Base-by-base conservation (phyloP, 2,113 vertebrate genomes). In the Colistium nudipinnis region DNA sequence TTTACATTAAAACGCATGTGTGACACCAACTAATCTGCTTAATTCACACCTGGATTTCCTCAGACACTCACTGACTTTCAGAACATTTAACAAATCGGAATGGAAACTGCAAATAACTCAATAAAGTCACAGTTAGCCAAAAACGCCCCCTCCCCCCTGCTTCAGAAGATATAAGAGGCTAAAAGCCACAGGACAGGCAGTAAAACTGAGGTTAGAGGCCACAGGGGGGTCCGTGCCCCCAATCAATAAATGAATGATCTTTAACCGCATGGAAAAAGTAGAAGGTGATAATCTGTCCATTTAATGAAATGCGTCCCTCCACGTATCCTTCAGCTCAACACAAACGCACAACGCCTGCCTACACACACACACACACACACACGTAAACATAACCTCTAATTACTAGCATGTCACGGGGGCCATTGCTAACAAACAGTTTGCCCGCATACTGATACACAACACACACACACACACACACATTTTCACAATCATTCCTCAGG, bases 391-490 rank as follows among this genome's bases (percentile, higher is more conserved):
- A 60, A n/a, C 47, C 25, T 31, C n/a, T 33, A 52, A 68, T 36
- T 74, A 41, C 45, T 54, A 53, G 45, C 38, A 20, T 6, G 30
- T 62, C 30, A 28, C 16, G 27, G 30, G n/a, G 3, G 38, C 22
- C 57, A 27, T 43, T 17, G 24, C n/a, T 13, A 12, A 59, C 36
- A n/a, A 51, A 73, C 43, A 61, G 8, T 33, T 25, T n/a, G n/a
- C 35, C 16, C 10, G 19, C 64, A 49, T 43, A 36, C 60, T 2
- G 45, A 14, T 11, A 11, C 41, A 38, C 35, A 33, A 48, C 47
- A 41, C 49, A 33, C 56, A 60, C 66, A 47, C 75, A 43, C 56
- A 38, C 17, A 14, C 17, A 19, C n/a, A n/a, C n/a, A n/a, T n/a
- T n/a, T n/a, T 36, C 33, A 25, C 35, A 35, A 13, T 7, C 19